These are phyloP conservation scores for Linhomoeus sp. DNA, from an alignment of 2,888 invertebrate species.

Conservation along the genomic window DNA sequence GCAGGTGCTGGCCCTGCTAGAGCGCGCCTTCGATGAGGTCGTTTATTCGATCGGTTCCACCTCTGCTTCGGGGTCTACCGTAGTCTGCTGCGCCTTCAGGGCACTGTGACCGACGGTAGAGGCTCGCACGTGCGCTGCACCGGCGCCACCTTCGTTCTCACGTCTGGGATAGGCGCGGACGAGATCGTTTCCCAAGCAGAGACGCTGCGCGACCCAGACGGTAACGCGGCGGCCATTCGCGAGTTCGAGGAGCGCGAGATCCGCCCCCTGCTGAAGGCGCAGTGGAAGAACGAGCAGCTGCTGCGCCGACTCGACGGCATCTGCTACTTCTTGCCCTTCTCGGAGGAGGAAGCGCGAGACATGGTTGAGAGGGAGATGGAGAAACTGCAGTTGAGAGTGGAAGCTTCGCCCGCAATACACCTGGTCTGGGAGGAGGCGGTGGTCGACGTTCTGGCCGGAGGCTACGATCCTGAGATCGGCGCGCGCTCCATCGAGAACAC, in stretches of 20 bases:
- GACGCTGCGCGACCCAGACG: conserved; percentile 51
- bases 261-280: conserved; percentile 54
- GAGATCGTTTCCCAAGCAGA: conserved; percentile 67
- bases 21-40: conserved; percentile 77
- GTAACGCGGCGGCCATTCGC: conserved; percentile 37
- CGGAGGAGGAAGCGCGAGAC: conserved; percentile 27
- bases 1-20: conserved; percentile 65
- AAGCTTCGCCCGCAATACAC: conserved; percentile 50
- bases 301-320: conserved; percentile 79
- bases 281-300: conserved; percentile 54
- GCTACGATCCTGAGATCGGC: conserved; percentile 72
- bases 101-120: conserved; percentile 68
- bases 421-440: conserved; percentile 64
- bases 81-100: too few relatives aligned
- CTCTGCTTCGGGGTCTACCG: too few relatives aligned
- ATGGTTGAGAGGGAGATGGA: conserved; percentile 2
- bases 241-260: conserved; percentile 61
- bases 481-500: too few relatives aligned
- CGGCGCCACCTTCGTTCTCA: conserved; percentile 72
- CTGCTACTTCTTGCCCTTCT: conserved; percentile 75
- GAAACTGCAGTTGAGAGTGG: conserved; percentile 25
- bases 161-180: conserved; percentile 70
- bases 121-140: conserved; percentile 73
- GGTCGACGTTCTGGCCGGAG: conserved; percentile 53
- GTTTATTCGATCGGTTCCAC: too few relatives aligned